Conservation (phyloP, 2,888 invertebrate species). For the Corbicula japonica region DNA sequence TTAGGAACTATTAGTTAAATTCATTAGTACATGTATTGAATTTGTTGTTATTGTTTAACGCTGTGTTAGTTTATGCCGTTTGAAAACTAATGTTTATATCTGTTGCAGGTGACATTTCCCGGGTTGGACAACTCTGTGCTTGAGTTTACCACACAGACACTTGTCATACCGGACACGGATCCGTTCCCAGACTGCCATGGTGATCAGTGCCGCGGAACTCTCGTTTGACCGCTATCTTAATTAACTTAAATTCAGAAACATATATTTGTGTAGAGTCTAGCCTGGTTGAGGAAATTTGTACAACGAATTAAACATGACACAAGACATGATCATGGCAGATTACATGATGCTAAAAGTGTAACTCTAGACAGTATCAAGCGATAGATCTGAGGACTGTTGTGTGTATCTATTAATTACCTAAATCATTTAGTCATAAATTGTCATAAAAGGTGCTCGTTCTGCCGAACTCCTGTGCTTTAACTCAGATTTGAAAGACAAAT, state of each 20-base stretch:
- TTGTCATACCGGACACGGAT: slow-evolving; percentile 79
- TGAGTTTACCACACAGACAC: slow-evolving; percentile 78
- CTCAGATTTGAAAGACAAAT: too few relatives aligned
- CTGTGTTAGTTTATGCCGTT: background rate
- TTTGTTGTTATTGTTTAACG: background rate
- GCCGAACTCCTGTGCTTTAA: too few relatives aligned
- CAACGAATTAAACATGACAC: background rate
- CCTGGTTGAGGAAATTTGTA: background rate
- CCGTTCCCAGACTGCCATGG: slow-evolving; percentile 79
- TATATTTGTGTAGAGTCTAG: background rate
- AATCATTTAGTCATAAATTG: too few relatives aligned
- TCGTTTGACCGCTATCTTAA: slow-evolving; percentile 70
- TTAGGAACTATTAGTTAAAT: background rate
- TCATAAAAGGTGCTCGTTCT: too few relatives aligned
- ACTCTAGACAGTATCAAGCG: background rate
- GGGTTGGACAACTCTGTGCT: slow-evolving; percentile 72
- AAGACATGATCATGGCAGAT: background rate
- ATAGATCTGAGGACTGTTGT: background rate
- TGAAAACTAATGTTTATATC: background rate
- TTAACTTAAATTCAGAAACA: background rate
- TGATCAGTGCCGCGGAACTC: slow-evolving; percentile 70
- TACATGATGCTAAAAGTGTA: background rate
- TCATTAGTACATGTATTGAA: background rate
- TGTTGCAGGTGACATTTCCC: slow-evolving; percentile 71
- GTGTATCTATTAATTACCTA: background rate